Evolutionary conservation across 1,140 invertebrate genomes (phyloP), one percentile per base, ranked within the genome.

Genomic region (Apis cerana): DNA sequence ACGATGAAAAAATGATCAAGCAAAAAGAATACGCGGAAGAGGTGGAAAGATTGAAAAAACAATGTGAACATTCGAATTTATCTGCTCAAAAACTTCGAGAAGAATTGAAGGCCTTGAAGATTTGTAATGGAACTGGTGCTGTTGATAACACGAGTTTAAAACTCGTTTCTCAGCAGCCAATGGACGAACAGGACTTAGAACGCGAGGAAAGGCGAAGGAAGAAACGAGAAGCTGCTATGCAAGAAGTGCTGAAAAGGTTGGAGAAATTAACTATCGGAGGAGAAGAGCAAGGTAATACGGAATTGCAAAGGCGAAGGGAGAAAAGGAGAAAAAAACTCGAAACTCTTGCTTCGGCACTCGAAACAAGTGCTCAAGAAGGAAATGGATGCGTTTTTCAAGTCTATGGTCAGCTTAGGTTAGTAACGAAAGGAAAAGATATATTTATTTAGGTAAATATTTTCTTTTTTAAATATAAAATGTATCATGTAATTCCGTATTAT

Each of bases 201-300:
- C 83, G 89, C 2, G 79, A 89, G 11, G 93, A 94, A 52, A 91
- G 89, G 17, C 84, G 88, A 5, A 87, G 78, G 10, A 91, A 88
- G 68, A 94, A 94, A 23, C 88, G 91, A 23, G 93, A 94, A 61
- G 90, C 91, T 0, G 94, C 94, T 9, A 90, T 90, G 77, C 90
- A 91, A 62, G 93, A 94, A 23, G 93, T 94, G 2, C 77, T 94
- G 70, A 91, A 85, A 23, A 87, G 90, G 50, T 68, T 94, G 54
- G 93, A 94, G 43, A 91, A 91, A 67, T 74, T 94, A 50, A 94
- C 94, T 0, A 94, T 94, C 23, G 94, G 94, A 2, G 94, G 94
- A 33, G 94, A 94, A 56, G 92, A 90, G 1, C 87, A 91, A 2
- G 91, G 88, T 1, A 91, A 94, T 78, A 79, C 83, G 13, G 93